Evolutionary conservation across 2,888 invertebrate genomes (phyloP), one percentile per base, ranked within the genome.

Genomic region (Steromphala cineraria): DNA sequence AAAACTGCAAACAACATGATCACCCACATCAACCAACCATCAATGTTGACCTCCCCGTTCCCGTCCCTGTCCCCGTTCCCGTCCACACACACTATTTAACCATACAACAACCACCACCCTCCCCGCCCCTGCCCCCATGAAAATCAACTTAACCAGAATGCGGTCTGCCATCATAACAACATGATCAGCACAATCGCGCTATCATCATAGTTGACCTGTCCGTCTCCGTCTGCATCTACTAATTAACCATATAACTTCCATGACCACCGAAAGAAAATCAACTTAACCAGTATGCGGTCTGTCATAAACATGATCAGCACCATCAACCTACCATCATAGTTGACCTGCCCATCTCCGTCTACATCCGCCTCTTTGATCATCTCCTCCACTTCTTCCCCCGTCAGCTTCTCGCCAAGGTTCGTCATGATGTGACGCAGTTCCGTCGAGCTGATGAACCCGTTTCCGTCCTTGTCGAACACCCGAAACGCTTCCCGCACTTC

Each of bases 281-380:
- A n/a, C n/a, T n/a, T n/a, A n/a, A n/a, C n/a, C n/a, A n/a, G n/a
- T n/a, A n/a, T n/a, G n/a, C 56, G 10, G 10, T 7, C 10, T 5
- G 7, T 17, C 24, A 3, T 2, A n/a, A 19, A 2, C 56, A n/a
- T 1, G 19, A 36, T 36, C 36, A 3, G 3, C 8, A 3, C 8
- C 36, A 3, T 3, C 13, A 2, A 62, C 62, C 21, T 28, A 81
- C 81, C 81, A 53, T 83, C 81, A 46, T 85, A 81, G 67, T 80
- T 81, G 36, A 82, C 80, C 76, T 82, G 46, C 92, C 99, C 99
- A 95, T 99, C 99, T 94, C 98, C 99, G 94, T 99, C 99, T 95
- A 98, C 98, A 95, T 99, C 98, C 92, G 98, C 98, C 95, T 99
- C 99, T 94, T 98, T 96, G 95, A 99, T 99, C 99, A 99, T 99